Percentiles rank a stretch among this genome's conserved stretches.
Evolutionary conservation across 1,140 invertebrate species (phyloP).

Genomic region (Lepidurus arcticus): DNA sequence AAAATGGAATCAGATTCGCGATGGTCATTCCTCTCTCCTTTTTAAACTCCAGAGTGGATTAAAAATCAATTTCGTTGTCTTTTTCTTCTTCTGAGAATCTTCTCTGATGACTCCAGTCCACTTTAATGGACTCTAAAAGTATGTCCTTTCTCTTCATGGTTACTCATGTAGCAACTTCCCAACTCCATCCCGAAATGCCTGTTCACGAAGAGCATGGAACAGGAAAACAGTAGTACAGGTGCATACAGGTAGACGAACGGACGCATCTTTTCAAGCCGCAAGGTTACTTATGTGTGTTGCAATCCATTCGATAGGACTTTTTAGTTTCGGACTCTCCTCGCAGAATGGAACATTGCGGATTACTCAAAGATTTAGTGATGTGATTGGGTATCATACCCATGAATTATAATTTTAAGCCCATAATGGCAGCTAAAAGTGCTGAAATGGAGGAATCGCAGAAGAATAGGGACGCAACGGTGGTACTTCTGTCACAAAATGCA

Average conservation of each 20-base stretch:
- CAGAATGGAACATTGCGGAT: too few species aligned
- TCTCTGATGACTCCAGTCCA: background rate
- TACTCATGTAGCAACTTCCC: constrained; percentile 14
- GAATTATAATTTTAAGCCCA: background rate
- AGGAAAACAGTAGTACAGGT: background rate
- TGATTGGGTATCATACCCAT: too few species aligned
- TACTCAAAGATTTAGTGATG: too few species aligned
- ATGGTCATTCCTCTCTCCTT: too few species aligned
- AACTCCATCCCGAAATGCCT: background rate
- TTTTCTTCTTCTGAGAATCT: background rate
- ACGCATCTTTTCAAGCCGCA: background rate
- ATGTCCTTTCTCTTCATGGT: constrained; percentile 15
- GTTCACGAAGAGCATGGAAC: background rate
- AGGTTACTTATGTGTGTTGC: background rate
- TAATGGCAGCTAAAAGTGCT: background rate
- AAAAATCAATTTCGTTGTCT: too few species aligned
- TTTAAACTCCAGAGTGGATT: too few species aligned
- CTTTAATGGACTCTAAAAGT: background rate
- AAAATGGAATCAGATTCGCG: too few species aligned
- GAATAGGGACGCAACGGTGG: background rate
- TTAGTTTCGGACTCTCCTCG: too few species aligned
- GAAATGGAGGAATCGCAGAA: background rate
- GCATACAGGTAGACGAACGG: constrained; percentile 1
- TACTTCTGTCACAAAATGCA: background rate
- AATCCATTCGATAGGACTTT: background rate